Evolutionary conservation across 2,113 vertebrate species (phyloP).

Genomic region (Desmodus rotundus): DNA sequence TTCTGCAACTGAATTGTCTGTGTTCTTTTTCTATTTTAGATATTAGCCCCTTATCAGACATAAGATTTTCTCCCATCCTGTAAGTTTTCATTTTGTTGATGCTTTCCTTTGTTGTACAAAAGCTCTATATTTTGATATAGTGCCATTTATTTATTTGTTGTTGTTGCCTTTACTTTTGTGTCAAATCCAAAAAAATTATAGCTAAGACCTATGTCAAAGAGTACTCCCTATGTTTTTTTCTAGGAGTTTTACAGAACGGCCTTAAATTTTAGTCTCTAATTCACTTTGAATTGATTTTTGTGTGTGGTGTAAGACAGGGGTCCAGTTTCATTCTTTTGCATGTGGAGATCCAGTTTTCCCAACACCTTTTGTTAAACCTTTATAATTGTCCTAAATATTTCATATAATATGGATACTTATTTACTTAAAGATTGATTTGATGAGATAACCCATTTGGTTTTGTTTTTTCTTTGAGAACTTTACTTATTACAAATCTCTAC

Average conservation of each 20-base stretch:
- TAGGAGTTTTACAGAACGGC: background rate
- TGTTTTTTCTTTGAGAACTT: background rate
- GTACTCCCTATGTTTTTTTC: background rate
- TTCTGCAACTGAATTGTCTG: background rate
- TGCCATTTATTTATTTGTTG: background rate
- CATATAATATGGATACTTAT: background rate
- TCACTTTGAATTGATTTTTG: background rate
- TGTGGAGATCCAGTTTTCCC: background rate
- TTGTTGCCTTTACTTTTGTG: background rate
- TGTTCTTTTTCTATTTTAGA: background rate
- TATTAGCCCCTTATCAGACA: background rate
- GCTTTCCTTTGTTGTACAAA: background rate
- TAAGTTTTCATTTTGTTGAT: background rate
- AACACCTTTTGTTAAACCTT: background rate
- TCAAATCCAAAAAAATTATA: background rate
- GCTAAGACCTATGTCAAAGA: background rate
- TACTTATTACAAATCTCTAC: background rate
- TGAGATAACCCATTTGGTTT: background rate
- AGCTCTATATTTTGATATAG: background rate
- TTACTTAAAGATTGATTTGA: background rate
- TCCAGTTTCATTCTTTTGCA: background rate
- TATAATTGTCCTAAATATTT: background rate
- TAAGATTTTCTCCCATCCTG: background rate
- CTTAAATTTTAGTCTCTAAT: background rate
- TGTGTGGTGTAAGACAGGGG: background rate